Evolutionary conservation across 2,113 vertebrate genomes (phyloP).

Genomic region (Cervus canadensis): DNA sequence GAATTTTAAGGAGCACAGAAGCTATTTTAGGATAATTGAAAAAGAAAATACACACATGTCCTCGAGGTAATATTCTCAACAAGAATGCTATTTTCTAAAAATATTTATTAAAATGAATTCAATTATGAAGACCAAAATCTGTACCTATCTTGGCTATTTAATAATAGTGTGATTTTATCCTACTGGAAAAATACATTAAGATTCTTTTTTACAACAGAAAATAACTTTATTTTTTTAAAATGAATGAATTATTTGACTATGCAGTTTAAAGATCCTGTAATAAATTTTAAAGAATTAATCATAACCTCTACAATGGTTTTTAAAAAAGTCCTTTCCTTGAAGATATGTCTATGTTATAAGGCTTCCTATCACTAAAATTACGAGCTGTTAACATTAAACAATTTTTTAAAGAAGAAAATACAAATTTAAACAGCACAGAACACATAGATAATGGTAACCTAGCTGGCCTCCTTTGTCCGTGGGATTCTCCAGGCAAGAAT

Average conservation of each 20-base stretch:
- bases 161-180: background rate
- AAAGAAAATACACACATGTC: background rate
- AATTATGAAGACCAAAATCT: background rate
- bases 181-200: background rate
- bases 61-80: background rate
- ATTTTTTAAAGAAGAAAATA: background rate
- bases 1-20: background rate
- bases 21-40: conserved; percentile 28
- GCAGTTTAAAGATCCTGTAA: background rate
- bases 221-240: background rate
- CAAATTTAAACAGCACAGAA: background rate
- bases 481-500: background rate
- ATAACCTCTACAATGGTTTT: background rate
- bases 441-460: background rate
- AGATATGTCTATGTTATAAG: background rate
- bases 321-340: background rate
- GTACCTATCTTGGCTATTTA: background rate
- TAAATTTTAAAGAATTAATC: background rate
- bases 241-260: background rate
- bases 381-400: background rate
- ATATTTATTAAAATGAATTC: background rate
- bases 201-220: conserved; percentile 11
- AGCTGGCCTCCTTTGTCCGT: background rate
- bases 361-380: conserved; percentile 23
- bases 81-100: conserved; percentile 21